Base-by-base conservation (phyloP, 2,797 vertebrate genomes). In the Lemur catta region DNA sequence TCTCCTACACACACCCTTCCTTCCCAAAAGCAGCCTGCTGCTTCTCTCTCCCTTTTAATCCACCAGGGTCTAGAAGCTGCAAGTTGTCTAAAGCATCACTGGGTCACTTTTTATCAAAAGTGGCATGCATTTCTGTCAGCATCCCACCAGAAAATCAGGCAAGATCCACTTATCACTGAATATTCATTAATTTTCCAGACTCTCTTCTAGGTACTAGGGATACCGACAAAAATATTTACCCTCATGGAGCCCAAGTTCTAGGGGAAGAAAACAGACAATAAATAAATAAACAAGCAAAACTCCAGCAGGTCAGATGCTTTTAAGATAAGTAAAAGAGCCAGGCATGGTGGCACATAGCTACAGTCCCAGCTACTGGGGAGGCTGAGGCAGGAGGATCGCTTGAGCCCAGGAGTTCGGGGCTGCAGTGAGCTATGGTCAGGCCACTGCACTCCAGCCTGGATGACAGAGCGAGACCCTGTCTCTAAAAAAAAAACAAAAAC, bases 81-180 rank as follows among this genome's bases (percentile, higher is more conserved):
- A 46, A 57, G 59, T 61, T 96, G 78, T 78, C 92, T 74, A 38
- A 71, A 92, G 30, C 65, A 91, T 59, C 65, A 13, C 0, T 65
- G 76, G 7, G 71, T 65, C 88, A 78, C 78, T 61, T 74, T 92
- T 91, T 48, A 84, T 80, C 52, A 80, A 94, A 90, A 85, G 52
- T 5, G 2, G 13, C 61, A 24, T 59, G 38, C 18, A 20, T 79
- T 61, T 69, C 63, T 48, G 18, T 79, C 2, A 65, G 43, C 43
- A 75, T 95, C 61, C 43, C 85, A 69, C 33, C 6, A 67, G 89
- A 72, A 88, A 74, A 74, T 26, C 46, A 82, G 67, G 82, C 72
- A 52, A 75, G 61, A 85, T 88, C 72, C 59, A 46, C 26, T 78
- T 76, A 48, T 63, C 6, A 50, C 6, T 28, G 46, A 50, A 48